Base-by-base conservation (phyloP, 1,140 invertebrate genomes). In the Probaryconus sp. region DNA sequence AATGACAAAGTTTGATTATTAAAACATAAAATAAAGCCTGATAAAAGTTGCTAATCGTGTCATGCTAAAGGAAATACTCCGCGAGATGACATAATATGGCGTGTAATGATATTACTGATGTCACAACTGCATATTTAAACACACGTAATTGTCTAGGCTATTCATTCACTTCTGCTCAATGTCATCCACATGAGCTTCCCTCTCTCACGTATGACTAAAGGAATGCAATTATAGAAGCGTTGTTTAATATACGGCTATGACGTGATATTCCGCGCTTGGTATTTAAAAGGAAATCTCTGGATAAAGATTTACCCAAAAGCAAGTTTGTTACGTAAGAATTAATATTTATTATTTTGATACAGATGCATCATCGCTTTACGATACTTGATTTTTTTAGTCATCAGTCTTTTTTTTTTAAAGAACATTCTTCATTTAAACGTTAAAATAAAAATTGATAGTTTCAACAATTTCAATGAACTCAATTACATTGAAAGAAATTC, bases 31-130 rank as follows among this genome's bases (percentile, higher is more conserved):
- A n/a, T n/a, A n/a, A n/a, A n/a, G n/a, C 7, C 7, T 7, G 7
- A 24, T 24, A 24, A 24, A 3, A 24, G 21, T 24, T 7, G 21
- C 21, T 24, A 48, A 42, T 5, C 31, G 9, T 47, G 43, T 50
- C 58, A 30, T 40, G 17, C 11, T 33, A 35, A 45, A 45, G 21
- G 13, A 14, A 45, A 53, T 17, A 18, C 14, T 53, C 11, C 13
- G 11, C 20, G 35, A 48, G 30, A 68, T 68, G 47, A 55, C 28
- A 61, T 61, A 70, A 61, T 70, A n/a, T n/a, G n/a, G n/a, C n/a
- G n/a, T n/a, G n/a, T n/a, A 55, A 61, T 55, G 48, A 70, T 69
- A 60, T 10, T 17, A 38, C 30, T 61, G 67, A 70, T 70, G 67
- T 70, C 67, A 61, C 47, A 61, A 47, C 38, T 37, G 26, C 13